Percentiles rank a stretch among this genome's conserved stretches.
These are phyloP conservation scores for Nesometra sesokonis DNA, from an alignment of 35 echinoderm and acorn worm species.

Conservation along the genomic window DNA sequence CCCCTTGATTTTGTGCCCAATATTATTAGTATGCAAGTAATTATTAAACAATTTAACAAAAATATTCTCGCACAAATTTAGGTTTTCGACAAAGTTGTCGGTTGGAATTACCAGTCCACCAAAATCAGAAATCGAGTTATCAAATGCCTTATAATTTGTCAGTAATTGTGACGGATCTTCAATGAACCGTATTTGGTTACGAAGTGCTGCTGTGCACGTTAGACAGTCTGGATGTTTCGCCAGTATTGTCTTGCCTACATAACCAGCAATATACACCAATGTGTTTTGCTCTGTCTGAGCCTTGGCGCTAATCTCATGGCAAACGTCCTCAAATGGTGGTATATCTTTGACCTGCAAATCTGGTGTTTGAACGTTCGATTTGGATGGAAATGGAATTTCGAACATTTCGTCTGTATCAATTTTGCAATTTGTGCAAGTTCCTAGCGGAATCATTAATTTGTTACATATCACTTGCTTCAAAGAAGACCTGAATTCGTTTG, in stretches of 20 bases:
- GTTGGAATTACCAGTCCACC: background rate
- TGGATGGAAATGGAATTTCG: background rate
- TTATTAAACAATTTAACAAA: background rate
- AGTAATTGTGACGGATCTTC: background rate
- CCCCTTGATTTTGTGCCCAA: background rate
- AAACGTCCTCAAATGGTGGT: background rate
- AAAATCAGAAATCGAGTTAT: background rate
- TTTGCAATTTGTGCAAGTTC: background rate
- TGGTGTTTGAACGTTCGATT: background rate
- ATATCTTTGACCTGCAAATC: background rate
- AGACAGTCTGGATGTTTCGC: background rate
- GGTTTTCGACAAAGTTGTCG: background rate
- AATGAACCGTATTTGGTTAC: background rate
- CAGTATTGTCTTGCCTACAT: background rate
- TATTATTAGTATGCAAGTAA: background rate
- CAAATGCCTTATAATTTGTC: background rate
- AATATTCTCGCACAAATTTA: background rate
- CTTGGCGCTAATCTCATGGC: background rate
- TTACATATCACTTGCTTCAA: conserved; percentile 2
- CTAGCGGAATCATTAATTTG: conserved; percentile 7
- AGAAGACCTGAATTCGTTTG: background rate
- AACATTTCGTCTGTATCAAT: background rate
- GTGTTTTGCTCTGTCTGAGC: background rate
- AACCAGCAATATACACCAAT: background rate
- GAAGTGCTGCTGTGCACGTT: background rate